A percentile compares a stretch with the other conserved stretches of the same genome.
These are phyloP conservation scores for Battus philenor DNA, from an alignment of 1,140 invertebrate species.

Conservation along the genomic window DNA sequence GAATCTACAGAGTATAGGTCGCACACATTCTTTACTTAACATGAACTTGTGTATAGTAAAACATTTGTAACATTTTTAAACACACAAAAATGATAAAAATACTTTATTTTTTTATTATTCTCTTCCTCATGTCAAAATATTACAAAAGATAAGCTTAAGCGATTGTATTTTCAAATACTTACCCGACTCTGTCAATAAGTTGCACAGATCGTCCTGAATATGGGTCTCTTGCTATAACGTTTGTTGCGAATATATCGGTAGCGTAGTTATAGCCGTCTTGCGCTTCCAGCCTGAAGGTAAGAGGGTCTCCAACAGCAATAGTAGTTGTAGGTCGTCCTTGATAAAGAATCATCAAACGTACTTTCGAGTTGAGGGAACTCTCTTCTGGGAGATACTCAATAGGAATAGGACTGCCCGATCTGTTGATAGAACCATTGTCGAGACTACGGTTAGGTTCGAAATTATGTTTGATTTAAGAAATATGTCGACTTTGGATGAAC, in stretches of 20 bases:
- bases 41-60: no score
- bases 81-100: no score
- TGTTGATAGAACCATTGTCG: slow-evolving; percentile 72
- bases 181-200: slow-evolving; percentile 93
- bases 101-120: no score
- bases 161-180: slow-evolving; percentile 47
- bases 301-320: slow-evolving; percentile 94
- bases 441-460: slow-evolving; percentile 68
- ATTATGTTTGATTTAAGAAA: slow-evolving; percentile 18
- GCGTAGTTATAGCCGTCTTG: slow-evolving; percentile 92
- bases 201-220: slow-evolving; percentile 93
- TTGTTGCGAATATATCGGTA: slow-evolving; percentile 94
- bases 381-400: slow-evolving; percentile 94
- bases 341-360: slow-evolving; percentile 89
- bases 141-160: no score
- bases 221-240: slow-evolving; percentile 94
- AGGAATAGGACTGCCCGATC: slow-evolving; percentile 91
- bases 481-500: slow-evolving; percentile 59
- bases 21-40: no score
- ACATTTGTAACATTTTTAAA: no score
- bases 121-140: no score
- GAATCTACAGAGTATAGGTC: no score
- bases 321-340: slow-evolving; percentile 93
- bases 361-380: slow-evolving; percentile 91
- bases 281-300: slow-evolving; percentile 92